phyloP scores from a whole-genome alignment of 2,113 vertebrate species.

The Daubentonia madagascariensis region DNA sequence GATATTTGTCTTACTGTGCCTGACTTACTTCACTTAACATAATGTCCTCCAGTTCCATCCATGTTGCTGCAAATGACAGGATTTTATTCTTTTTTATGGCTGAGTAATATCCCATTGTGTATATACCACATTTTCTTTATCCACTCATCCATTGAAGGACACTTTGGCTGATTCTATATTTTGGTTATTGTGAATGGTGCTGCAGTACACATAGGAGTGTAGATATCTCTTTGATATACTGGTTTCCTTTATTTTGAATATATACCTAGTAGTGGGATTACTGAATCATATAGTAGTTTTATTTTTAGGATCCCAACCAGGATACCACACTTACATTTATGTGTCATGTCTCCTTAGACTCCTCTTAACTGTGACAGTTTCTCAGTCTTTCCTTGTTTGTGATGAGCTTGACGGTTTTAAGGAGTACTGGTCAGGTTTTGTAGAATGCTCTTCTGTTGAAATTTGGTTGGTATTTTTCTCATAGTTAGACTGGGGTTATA shows the following conservation, averaged over 20 bases:
- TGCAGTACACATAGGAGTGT: not conserved
- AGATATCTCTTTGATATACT: not conserved
- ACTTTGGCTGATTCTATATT: not conserved
- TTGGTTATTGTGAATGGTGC: not conserved
- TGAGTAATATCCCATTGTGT: not conserved
- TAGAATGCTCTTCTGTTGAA: not conserved
- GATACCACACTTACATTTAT: not conserved
- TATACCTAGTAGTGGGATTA: not conserved
- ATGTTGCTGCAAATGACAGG: not conserved
- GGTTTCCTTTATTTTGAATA: not conserved
- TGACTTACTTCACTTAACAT: not conserved
- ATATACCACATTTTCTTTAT: not conserved
- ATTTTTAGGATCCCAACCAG: not conserved
- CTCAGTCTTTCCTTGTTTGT: not conserved
- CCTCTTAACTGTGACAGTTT: not conserved
- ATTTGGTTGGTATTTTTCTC: not conserved
- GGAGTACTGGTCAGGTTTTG: not conserved
- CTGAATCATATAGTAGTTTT: not conserved
- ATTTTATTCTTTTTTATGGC: not conserved
- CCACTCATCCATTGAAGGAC: not conserved
- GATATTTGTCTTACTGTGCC: not conserved
- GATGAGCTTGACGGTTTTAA: not conserved
- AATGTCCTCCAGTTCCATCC: not conserved
- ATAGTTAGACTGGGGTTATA: not conserved
- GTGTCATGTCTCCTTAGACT: not conserved